Evolutionary conservation across 2,888 invertebrate genomes (phyloP).

Genomic region (Polyommatus icarus): DNA sequence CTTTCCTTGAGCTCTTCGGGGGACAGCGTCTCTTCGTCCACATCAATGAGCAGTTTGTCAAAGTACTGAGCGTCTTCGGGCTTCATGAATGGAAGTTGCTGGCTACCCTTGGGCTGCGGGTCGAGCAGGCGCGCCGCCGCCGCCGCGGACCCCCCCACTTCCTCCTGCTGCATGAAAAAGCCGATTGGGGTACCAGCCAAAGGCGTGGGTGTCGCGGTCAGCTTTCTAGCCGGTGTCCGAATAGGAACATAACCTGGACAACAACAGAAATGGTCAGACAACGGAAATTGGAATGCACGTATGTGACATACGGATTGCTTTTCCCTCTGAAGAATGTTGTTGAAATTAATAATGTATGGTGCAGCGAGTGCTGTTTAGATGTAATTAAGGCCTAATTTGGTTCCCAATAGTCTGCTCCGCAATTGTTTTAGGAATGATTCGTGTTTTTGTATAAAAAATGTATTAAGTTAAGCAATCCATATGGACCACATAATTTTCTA

Average conservation of each 20-base stretch:
- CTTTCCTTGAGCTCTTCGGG: conserved; percentile 99
- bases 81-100: conserved; percentile 98
- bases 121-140: conserved; percentile 91
- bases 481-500: background rate
- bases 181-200: conserved; percentile 95
- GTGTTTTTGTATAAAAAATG: background rate
- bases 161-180: conserved; percentile 96
- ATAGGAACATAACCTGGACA: conserved; percentile 93
- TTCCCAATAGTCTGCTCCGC: background rate
- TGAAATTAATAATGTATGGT: conserved; percentile 41
- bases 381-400: background rate
- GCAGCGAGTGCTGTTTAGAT: conserved; percentile 46
- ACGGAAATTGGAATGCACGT: conserved; percentile 36
- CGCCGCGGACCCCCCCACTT: conserved; percentile 89
- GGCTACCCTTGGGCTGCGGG: conserved; percentile 95
- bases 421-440: background rate
- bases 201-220: conserved; percentile 99
- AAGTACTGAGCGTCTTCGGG: conserved; percentile 99
- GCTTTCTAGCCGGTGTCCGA: conserved; percentile 97
- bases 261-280: conserved; percentile 55
- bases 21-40: conserved; percentile 96
- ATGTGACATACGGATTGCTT: conserved; percentile 22
- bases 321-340: background rate
- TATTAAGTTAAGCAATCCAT: conserved; percentile 11
- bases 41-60: conserved; percentile 98